Evolutionary conservation across 2,797 vertebrate species (phyloP).

Genomic region (Cottoperca gobio): DNA sequence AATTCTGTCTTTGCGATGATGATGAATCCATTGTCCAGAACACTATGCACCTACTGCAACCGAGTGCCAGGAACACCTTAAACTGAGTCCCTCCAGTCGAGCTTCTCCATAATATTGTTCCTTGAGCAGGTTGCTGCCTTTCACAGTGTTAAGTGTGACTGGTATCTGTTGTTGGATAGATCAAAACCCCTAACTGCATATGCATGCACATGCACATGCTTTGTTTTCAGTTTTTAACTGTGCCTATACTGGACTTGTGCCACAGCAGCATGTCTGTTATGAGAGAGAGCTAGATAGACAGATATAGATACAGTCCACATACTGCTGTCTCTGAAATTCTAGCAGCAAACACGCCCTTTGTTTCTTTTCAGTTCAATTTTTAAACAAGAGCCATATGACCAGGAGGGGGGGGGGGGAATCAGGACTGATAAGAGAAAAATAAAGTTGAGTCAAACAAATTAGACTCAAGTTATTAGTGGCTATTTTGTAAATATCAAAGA

Average conservation of each 20-base stretch:
- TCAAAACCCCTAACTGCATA: constrained; percentile 22
- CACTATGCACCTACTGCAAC: too few relatives aligned
- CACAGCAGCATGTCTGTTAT: constrained; percentile 27
- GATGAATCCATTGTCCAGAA: background rate
- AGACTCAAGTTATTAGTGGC: constrained; percentile 96
- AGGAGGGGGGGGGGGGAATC: constrained; percentile 13
- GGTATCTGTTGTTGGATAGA: constrained; percentile 11
- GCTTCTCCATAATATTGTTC: constrained; percentile 4
- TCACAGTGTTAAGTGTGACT: background rate
- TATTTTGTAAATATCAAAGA: constrained; percentile 99
- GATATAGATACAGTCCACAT: constrained; percentile 9
- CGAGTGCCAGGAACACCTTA: background rate
- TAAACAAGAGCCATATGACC: constrained; percentile 58
- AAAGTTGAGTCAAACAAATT: constrained; percentile 97
- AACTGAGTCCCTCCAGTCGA: background rate
- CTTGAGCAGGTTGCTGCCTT: constrained; percentile 6
- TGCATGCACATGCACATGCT: constrained; percentile 29
- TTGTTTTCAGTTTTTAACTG: constrained; percentile 38
- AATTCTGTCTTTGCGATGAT: background rate
- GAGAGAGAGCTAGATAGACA: background rate
- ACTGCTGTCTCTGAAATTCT: constrained; percentile 31
- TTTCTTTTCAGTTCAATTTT: constrained; percentile 56
- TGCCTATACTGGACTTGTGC: constrained; percentile 26
- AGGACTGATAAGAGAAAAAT: constrained; percentile 84
- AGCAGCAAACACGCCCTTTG: constrained; percentile 45